Conservation (phyloP, 2,113 vertebrate genomes). For the Cnemophilus loriae region DNA sequence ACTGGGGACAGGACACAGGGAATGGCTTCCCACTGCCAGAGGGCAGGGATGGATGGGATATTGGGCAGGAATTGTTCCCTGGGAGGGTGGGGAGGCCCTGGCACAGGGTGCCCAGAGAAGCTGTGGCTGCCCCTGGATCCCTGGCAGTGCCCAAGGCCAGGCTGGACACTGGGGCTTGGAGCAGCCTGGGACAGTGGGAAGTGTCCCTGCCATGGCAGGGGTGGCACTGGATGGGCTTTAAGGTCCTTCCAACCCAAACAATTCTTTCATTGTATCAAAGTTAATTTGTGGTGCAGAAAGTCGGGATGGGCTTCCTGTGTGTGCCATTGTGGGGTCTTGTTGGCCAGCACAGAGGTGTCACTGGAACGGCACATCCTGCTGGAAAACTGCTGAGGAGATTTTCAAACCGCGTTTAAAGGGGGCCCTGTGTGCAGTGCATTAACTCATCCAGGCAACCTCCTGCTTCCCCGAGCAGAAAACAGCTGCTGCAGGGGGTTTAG, state of each 20-base stretch:
- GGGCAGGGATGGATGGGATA: rapidly evolving
- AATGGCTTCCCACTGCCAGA: background rate
- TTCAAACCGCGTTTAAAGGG: rapidly evolving
- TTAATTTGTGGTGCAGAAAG: too few species aligned
- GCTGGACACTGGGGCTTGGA: rapidly evolving
- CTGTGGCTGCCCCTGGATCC: background rate
- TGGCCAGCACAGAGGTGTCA: background rate
- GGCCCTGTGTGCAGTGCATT: background rate
- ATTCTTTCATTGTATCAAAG: background rate
- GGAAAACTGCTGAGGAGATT: background rate
- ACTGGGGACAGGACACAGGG: background rate
- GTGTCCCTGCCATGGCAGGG: background rate
- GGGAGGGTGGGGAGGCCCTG: background rate
- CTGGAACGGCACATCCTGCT: background rate
- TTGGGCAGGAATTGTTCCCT: background rate
- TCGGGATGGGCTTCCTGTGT: background rate
- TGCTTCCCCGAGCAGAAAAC: background rate
- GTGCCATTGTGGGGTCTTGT: rapidly evolving
- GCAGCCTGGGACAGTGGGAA: background rate
- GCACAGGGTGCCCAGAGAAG: background rate
- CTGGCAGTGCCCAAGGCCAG: background rate
- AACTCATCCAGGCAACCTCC: background rate
- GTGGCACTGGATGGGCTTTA: rapidly evolving
- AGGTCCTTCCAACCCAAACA: background rate
- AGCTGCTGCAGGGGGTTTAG: background rate